Base-by-base conservation (phyloP, 64 coral and sea anemone species). In the Porites lutea region DNA sequence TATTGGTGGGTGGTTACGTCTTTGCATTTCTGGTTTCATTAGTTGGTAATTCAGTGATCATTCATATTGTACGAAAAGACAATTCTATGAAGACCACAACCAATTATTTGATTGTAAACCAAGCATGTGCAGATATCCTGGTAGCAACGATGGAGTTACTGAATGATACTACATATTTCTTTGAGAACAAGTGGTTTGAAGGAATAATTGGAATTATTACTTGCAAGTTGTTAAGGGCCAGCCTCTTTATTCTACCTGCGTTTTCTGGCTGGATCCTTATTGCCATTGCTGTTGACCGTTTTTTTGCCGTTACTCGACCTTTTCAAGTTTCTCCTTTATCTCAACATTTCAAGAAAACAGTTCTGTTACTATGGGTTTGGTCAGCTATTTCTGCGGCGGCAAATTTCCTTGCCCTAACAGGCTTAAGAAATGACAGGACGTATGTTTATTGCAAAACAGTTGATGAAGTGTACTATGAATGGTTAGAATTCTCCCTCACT, bases 91-190 rank as follows among this genome's bases (percentile, higher is more conserved):
- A 54, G 51, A 78, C 75, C 3, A 78, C 51, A 12, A 78, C 75
- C 16, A 78, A 78, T 50, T 78, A 78, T 78, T 20, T 78, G 75
- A 78, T 78, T 78, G 53, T 78, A 10, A 78, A 78, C 16, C 75
- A 78, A 21, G 75, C 75, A 10, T 78, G 16, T 54, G 75, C 49
- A 11, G 75, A 78, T 78, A 50, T 78, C 4, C 52, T 78, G 50
- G 13, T 55, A 19, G 9, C 16, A 10, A 22, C 57, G 2, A 43
- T 46, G 9, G 9, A 73, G 9, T 20, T n/a, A 46, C 0, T 73
- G 22, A 73, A 73, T n/a, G 11, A 20, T 44, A 3, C 3, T 13
- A 19, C 18, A 8, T n/a, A 78, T 16, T 14, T 13, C 18, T 13
- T 13, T 65, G 62, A 16, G 4, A 65, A 16, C 14, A 18, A 18